Base-by-base conservation (phyloP, 1,140 invertebrate genomes). In the Zaprionus nigranus region DNA sequence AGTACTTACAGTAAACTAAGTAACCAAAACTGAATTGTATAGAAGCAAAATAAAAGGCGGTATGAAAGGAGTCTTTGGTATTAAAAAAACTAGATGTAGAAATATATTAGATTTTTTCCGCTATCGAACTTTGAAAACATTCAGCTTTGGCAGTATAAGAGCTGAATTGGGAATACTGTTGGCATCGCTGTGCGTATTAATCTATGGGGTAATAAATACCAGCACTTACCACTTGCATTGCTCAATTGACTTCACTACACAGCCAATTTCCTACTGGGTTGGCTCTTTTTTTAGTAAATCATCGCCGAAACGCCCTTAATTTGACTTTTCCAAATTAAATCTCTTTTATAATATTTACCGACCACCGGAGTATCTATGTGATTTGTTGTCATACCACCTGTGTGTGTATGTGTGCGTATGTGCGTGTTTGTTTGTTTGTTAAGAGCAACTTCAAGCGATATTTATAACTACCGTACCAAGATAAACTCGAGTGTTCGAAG, bases 291-390 rank as follows among this genome's bases (percentile, higher is more conserved):
- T 49, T 9, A 30, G n/a, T 66, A 69, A 64, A 67, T 63, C 34
- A 38, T 51, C 30, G 61, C 40, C 53, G 60, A 68, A 83, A 90
- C 81, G 84, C 78, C 84, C 84, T 88, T 88, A 88, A 90, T 84
- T 88, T 88, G 84, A 88, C 84, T 74, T 88, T 81, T 81, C 83
- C 83, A 84, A 74, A 79, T 58, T 72, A 70, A 80, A 83, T 74
- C 69, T 40, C 40, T 72, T 86, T 86, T 74, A 82, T 72, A 78
- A 74, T 86, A 73, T 86, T 85, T 77, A 66, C 84, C 43, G 53
- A 68, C 67, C 40, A 72, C 26, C 30, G 28, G 51, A 66, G 71
- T 88, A 81, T 78, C 78, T 90, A 59, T 79, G 62, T 51, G 78
- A 78, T 87, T 74, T 68, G 79, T 74, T 74, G 40, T 46, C 40